Evolutionary conservation across 2,888 invertebrate genomes (phyloP).

Genomic region (Ophion obscuratus): DNA sequence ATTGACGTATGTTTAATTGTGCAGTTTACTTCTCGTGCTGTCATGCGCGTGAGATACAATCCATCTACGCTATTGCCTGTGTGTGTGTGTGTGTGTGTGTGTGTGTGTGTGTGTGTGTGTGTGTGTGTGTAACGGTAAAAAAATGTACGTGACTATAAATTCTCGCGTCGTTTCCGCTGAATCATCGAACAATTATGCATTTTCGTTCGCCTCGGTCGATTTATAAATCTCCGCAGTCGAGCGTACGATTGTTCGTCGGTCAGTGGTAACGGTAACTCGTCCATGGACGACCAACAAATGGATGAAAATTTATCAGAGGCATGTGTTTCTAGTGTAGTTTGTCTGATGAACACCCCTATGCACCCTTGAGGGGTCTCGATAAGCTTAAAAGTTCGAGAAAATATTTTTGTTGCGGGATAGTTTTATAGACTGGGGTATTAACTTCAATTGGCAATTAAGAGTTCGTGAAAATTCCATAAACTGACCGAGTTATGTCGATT

Average conservation of each 20-base stretch:
- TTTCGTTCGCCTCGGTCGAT: conserved; percentile 19
- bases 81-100: conserved; percentile 3
- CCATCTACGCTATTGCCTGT: conserved; percentile 15
- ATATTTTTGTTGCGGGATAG: too few relatives aligned
- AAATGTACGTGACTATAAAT: conserved; percentile 43
- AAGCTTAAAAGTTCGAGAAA: too few relatives aligned
- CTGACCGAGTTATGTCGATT: too few relatives aligned
- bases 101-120: conserved; percentile 1
- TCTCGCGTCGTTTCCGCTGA: conserved; percentile 30
- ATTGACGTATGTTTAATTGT: conserved; percentile 1
- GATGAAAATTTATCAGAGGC: too few relatives aligned
- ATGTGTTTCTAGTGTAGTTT: too few relatives aligned
- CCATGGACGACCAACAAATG: background rate
- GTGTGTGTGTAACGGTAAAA: conserved; percentile 40
- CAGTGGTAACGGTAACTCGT: background rate
- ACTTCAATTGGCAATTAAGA: too few relatives aligned
- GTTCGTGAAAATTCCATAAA: too few relatives aligned
- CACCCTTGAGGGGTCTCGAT: too few relatives aligned
- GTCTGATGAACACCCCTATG: too few relatives aligned
- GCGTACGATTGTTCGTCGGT: conserved; percentile 19
- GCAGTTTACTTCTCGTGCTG: conserved; percentile 27
- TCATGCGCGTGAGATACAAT: conserved; percentile 37
- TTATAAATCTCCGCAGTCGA: conserved; percentile 38
- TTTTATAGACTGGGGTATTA: too few relatives aligned
- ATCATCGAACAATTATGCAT: conserved; percentile 49